Conservation (phyloP, 2,888 invertebrate genomes). For the Cephonodes hylas region DNA sequence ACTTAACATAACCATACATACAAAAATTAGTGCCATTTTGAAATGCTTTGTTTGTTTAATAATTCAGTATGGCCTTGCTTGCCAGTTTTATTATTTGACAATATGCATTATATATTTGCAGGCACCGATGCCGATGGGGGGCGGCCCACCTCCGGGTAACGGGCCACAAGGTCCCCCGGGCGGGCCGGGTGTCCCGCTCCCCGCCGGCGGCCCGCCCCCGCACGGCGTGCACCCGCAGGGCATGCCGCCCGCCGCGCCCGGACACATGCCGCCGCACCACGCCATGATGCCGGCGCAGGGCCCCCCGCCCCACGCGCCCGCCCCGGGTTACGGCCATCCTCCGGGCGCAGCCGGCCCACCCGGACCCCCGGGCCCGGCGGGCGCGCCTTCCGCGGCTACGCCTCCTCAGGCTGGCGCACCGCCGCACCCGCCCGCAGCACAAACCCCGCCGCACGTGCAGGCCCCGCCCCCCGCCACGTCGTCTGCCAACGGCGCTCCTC, state of each 20-base stretch:
- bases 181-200: constrained; percentile 39
- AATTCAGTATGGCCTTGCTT: not conserved
- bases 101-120: constrained; percentile 30
- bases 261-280: constrained; percentile 64
- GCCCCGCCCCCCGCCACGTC: constrained; percentile 51
- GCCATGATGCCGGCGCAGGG: constrained; percentile 60
- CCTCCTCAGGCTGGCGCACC: constrained; percentile 29
- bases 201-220: constrained; percentile 53
- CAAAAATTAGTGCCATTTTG: not conserved
- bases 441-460: constrained; percentile 66
- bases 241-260: constrained; percentile 42
- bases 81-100: not conserved
- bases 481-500: constrained; percentile 59
- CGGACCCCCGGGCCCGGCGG: constrained; percentile 31
- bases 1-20: not conserved
- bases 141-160: constrained; percentile 67
- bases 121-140: constrained; percentile 71
- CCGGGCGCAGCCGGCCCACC: constrained; percentile 36
- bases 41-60: not conserved
- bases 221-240: constrained; percentile 71
- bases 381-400: constrained; percentile 32
- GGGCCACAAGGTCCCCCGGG: constrained; percentile 55
- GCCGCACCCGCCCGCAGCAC: constrained; percentile 57
- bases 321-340: constrained; percentile 44
- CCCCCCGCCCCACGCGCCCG: constrained; percentile 46